Percentiles rank a stretch among this genome's conserved stretches.
Conservation (phyloP, 1,140 invertebrate genomes). For the Euwallacea fornicatus region DNA sequence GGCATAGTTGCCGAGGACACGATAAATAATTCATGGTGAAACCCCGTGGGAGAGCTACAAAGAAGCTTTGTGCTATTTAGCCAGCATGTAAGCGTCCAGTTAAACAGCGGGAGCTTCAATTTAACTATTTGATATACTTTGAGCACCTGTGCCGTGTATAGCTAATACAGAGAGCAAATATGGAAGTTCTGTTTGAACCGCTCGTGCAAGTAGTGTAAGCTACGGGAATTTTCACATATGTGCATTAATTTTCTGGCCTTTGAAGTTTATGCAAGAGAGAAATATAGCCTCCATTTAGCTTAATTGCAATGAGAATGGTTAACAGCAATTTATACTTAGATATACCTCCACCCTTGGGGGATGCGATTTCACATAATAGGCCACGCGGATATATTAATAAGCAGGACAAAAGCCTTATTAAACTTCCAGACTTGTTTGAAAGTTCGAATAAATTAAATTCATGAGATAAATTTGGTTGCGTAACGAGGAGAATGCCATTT, state of each 20-base stretch:
- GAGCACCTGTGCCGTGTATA: constrained; percentile 3
- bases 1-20: not conserved
- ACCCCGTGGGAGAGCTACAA: too few species aligned
- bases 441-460: not conserved
- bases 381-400: too few species aligned
- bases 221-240: not conserved
- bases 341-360: too few species aligned
- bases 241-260: constrained; percentile 2
- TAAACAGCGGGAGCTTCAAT: not conserved
- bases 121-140: not conserved
- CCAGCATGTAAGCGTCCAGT: not conserved
- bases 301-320: too few species aligned
- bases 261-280: not conserved
- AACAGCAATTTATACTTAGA: too few species aligned
- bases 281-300: not conserved
- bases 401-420: too few species aligned
- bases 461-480: not conserved
- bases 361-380: too few species aligned
- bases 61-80: too few species aligned
- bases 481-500: not conserved
- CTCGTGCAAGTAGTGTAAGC: not conserved
- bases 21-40: too few species aligned
- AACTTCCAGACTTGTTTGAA: not conserved
- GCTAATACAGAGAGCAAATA: not conserved
- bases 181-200: not conserved